Evolutionary conservation across 2,113 vertebrate genomes (phyloP).

Genomic region (Physeter macrocephalus): DNA sequence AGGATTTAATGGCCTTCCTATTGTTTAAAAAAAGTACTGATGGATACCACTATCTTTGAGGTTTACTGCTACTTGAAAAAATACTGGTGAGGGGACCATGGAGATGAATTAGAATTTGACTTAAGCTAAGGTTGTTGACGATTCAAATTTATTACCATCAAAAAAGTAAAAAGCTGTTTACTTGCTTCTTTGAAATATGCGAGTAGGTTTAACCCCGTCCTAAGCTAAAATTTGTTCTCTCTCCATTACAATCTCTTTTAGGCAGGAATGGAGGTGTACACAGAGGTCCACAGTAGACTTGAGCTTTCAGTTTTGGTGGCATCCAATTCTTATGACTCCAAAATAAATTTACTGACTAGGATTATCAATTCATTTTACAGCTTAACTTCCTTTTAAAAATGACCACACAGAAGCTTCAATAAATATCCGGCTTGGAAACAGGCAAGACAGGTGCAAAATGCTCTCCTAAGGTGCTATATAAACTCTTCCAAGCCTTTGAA

Average conservation of each 20-base stretch:
- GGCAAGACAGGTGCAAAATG: slow-evolving; percentile 50
- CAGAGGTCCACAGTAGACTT: not conserved
- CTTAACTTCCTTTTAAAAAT: slow-evolving; percentile 63
- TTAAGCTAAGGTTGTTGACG: slow-evolving; percentile 52
- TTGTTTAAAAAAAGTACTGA: not conserved
- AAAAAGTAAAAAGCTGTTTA: slow-evolving; percentile 59
- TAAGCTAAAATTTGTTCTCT: slow-evolving; percentile 41
- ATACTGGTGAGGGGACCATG: not conserved
- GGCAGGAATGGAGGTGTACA: not conserved
- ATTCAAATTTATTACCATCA: slow-evolving; percentile 58
- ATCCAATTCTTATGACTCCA: slow-evolving; percentile 44
- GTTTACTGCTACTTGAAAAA: slow-evolving; percentile 42
- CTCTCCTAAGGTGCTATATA: slow-evolving; percentile 16
- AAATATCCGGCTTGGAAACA: slow-evolving; percentile 53
- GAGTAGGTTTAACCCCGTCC: not conserved
- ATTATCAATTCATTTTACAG: slow-evolving; percentile 61
- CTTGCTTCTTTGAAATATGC: slow-evolving; percentile 59
- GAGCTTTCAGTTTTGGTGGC: not conserved
- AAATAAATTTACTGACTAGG: slow-evolving; percentile 56
- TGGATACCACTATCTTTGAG: not conserved
- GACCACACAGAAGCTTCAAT: slow-evolving; percentile 50
- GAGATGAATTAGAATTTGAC: slow-evolving; percentile 58
- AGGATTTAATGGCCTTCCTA: not conserved
- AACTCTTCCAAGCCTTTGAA: slow-evolving; percentile 46
- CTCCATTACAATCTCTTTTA: not conserved